phyloP scores from a whole-genome alignment of 64 coral and sea anemone genomes.

The Stichodactyla mertensii region DNA sequence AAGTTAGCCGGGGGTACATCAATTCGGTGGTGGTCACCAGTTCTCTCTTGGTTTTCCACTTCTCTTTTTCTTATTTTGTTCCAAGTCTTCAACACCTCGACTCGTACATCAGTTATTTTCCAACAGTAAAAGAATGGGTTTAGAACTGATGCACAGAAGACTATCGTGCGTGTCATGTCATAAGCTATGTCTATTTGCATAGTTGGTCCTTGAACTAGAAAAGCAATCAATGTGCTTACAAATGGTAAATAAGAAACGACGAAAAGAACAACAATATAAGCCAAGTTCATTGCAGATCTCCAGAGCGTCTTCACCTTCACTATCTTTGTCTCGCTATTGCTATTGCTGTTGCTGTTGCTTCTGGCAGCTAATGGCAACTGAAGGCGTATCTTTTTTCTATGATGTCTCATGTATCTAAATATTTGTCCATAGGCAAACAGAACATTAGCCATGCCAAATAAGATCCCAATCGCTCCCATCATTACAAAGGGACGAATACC shows the following conservation, averaged over 20 bases:
- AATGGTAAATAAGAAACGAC: constrained; percentile 36
- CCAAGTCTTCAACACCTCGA: constrained; percentile 22
- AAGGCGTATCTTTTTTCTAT: background rate
- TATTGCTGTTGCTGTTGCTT: background rate
- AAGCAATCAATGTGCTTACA: constrained; percentile 28
- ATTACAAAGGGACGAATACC: constrained; percentile 16
- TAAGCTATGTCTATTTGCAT: constrained; percentile 14
- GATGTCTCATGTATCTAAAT: constrained; percentile 14
- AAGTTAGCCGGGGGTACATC: background rate
- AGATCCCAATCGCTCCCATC: constrained; percentile 19
- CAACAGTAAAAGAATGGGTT: constrained; percentile 49
- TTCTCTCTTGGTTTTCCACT: background rate
- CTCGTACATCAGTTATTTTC: constrained; percentile 35
- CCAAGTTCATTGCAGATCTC: constrained; percentile 34
- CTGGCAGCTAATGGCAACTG: background rate
- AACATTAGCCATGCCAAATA: background rate
- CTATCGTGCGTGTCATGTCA: constrained; percentile 33
- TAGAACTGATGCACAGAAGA: constrained; percentile 19
- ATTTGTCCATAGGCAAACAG: constrained; percentile 32
- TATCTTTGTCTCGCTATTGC: background rate
- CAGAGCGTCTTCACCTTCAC: background rate
- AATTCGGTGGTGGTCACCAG: background rate
- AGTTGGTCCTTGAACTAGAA: constrained; percentile 6
- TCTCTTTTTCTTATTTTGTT: background rate
- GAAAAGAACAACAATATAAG: constrained; percentile 42